Base-by-base conservation (phyloP, 2,888 invertebrate species). In the Pammene fasciana region DNA sequence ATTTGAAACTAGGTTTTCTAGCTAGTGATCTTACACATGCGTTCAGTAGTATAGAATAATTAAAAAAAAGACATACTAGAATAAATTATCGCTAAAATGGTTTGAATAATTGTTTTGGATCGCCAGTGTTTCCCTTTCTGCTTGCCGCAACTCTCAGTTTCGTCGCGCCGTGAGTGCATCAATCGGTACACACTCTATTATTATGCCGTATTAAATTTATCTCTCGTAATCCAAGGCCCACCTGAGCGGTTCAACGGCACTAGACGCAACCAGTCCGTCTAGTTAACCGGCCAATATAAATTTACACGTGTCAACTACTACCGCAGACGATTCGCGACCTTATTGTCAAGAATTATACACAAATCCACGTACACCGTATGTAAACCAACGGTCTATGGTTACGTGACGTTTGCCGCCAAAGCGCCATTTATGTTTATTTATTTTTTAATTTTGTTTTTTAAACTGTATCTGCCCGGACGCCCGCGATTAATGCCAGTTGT, bases 161-260 rank as follows among this genome's bases (percentile, higher is more conserved):
- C 83, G 76, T 76, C 76, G 74, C 73, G 74, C 75, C 76, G 75
- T 78, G 13, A 65, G 71, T 71, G 65, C 73, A 81, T 83, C 83
- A 82, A 81, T 82, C 81, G 77, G 76, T 80, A 77, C 81, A 76
- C 72, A 81, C 81, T 84, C 83, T 87, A 87, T 87, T 88, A 90
- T 89, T 88, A 89, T 81, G 82, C 81, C 79, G 84, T 87, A 90
- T 89, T 89, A 86, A 86, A 86, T 88, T 85, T 88, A 90, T 90
- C 85, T 88, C 84, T 86, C 87, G 85, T 89, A 87, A 88, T 87
- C 87, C 90, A 90, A 88, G 87, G 89, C 86, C 89, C 89, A 87
- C 87, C 88, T 87, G 87, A 84, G 84, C 85, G 85, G 90, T 91
- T 91, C 90, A 91, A 86, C 89, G 90, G 85, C 88, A 86, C 89